These are phyloP conservation scores for Leptinotarsa juncta DNA, from an alignment of 2,888 invertebrate genomes.

Conservation along the genomic window DNA sequence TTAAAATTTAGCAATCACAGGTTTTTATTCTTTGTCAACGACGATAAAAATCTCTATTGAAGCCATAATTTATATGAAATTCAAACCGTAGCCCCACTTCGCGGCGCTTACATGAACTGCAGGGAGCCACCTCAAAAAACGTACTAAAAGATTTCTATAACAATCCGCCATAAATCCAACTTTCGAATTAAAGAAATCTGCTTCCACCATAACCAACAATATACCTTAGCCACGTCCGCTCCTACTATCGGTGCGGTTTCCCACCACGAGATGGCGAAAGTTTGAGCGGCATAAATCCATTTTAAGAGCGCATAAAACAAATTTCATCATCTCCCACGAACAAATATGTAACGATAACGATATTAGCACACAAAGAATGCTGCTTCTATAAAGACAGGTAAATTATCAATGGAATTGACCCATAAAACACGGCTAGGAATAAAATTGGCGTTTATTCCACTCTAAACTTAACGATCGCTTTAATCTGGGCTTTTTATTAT, in stretches of 20 bases:
- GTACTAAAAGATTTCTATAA: slow-evolving; percentile 14
- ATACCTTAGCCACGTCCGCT: slow-evolving; percentile 50
- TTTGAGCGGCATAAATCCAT: slow-evolving; percentile 16
- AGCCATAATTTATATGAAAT: background rate
- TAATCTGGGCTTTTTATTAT: slow-evolving; percentile 65
- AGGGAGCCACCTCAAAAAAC: background rate
- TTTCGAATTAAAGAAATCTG: slow-evolving; percentile 36
- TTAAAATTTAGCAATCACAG: too few species aligned
- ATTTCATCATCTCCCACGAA: background rate
- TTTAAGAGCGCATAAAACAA: slow-evolving; percentile 12
- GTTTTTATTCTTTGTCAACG: too few species aligned
- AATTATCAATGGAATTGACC: slow-evolving; percentile 60
- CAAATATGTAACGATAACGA: slow-evolving; percentile 43
- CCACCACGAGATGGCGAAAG: slow-evolving; percentile 58
- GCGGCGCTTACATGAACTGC: slow-evolving; percentile 10
- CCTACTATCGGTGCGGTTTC: slow-evolving; percentile 54
- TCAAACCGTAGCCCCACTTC: slow-evolving; percentile 18
- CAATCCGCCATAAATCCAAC: too few species aligned
- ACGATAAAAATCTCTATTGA: too few species aligned
- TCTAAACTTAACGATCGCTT: slow-evolving; percentile 65
- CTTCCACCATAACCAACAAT: slow-evolving; percentile 43
- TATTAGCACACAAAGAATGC: slow-evolving; percentile 47
- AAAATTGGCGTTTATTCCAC: slow-evolving; percentile 65
- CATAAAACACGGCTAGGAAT: slow-evolving; percentile 64
- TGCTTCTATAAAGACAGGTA: slow-evolving; percentile 54